Base-by-base conservation (phyloP, 1,140 invertebrate genomes). In the Helicoverpa armigera region DNA sequence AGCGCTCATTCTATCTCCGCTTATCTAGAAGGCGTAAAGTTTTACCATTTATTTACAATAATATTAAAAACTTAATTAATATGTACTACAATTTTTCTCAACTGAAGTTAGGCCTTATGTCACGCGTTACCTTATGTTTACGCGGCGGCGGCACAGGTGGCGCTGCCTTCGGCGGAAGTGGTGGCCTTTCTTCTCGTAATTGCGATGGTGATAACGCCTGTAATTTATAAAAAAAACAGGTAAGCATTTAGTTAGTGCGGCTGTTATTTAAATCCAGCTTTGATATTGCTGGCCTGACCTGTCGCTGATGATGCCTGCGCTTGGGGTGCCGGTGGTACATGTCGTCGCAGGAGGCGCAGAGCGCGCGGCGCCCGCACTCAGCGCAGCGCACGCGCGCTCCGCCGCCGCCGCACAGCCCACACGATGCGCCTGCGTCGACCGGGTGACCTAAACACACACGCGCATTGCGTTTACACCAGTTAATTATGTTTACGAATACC, bases 281-380 rank as follows among this genome's bases (percentile, higher is more conserved):
- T 58, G 3, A 72, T 10, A 0, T 31, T 29, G 13, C 4, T 29
- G 0, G 10, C n/a, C n/a, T 51, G 9, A 97, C 98, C 95, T 96
- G 97, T 90, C 98, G 95, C 31, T 97, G 93, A 90, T 99, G 98
- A 61, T 95, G 94, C 83, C 97, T 96, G 83, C 98, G 95, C 86
- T 98, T 98, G 0, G 98, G 98, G 93, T 99, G 98, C 83, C 98
- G 96, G 90, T 99, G 98, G 91, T 98, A 99, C 97, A 98, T 98
- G 87, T 98, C 98, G 92, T 99, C 98, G 91, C 98, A 99, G 7
- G 97, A 97, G 77, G 96, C 96, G 88, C 98, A 99, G 84, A 98
- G 98, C 58, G 97, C 96, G 84, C 97, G 97, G 9, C 96, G 96
- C 18, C 96, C 96, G 92, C 98, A 99, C 85, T 97, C 96, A 75